Evolutionary conservation across 1,140 invertebrate species (phyloP), one percentile per base, ranked within the genome.

Genomic region (Calephelis nemesis): DNA sequence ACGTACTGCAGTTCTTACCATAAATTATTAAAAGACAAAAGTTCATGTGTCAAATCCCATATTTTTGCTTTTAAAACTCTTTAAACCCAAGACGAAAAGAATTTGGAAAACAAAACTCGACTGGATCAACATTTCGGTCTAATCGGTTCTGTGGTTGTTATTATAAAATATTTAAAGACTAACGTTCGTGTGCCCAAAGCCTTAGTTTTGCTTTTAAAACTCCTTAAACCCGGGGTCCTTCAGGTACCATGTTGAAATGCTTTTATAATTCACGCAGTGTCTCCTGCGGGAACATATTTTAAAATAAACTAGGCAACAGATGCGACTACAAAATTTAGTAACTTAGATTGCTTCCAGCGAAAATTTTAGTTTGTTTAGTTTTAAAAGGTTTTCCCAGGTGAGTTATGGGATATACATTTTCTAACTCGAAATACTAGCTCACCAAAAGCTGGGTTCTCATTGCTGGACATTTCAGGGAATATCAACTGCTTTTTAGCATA

Each of bases 311-410:
- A 40, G 54, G 54, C 11, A 30, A n/a, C 54, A 60, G 54, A 30
- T 60, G 54, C 54, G 54, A 60, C 54, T 60, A 60, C 30, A 60
- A 58, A 58, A 39, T 60, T 60, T 60, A 60, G 54, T 60, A 60
- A 60, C 54, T 60, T 60, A 60, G 54, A 60, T 60, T 60, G 54
- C 54, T 60, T 60, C 54, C 39, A 40, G 54, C 30, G 54, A 39
- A 39, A 60, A 60, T 60, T 60, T 39, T 19, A 60, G 30, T 60
- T 60, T 60, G 54, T 40, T 60, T 60, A 60, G 54, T 40, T 60
- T 40, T 39, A 60, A 60, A 60, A 60, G 54, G 54, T 60, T 60
- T 39, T 39, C 54, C 54, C 54, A 39, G 8, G 30, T 60, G 54
- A 39, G 12, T 60, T 60, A 12, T 12, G 30, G 54, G 6, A 11